Conservation (phyloP, 2,888 invertebrate genomes). For the Sphinx pinastri region DNA sequence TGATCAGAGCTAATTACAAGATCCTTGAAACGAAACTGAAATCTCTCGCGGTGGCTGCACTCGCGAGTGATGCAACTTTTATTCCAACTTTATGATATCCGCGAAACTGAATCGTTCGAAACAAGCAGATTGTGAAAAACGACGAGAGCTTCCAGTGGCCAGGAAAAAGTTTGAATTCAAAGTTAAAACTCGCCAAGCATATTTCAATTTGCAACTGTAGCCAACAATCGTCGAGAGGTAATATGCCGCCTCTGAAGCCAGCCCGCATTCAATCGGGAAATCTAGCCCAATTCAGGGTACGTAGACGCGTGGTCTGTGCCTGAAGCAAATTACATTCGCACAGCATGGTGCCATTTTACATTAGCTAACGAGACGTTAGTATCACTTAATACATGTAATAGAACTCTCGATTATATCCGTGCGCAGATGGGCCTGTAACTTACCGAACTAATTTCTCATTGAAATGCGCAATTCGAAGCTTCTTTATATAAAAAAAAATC, state of each 20-base stretch:
- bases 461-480: conserved; percentile 9
- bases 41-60: conserved; percentile 15
- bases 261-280: conserved; percentile 1
- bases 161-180: conserved; percentile 1
- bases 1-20: conserved; percentile 21
- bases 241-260: conserved; percentile 1
- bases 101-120: conserved; percentile 11
- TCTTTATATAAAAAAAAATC: neutral
- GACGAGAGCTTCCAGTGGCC: conserved; percentile 1
- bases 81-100: conserved; percentile 14
- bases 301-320: neutral
- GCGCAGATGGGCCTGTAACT: conserved; percentile 34
- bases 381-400: conserved; percentile 46
- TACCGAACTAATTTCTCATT: conserved; percentile 47
- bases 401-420: conserved; percentile 41
- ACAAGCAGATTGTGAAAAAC: conserved; percentile 12
- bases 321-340: conserved; percentile 37
- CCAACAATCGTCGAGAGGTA: neutral
- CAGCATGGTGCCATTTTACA: conserved; percentile 40
- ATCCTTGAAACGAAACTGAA: conserved; percentile 6
- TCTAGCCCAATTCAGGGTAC: conserved; percentile 5
- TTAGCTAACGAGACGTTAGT: conserved; percentile 39
- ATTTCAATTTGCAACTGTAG: conserved; percentile 22
- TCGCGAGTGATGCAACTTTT: neutral
- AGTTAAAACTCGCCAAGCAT: conserved; percentile 16